Evolutionary conservation across 2,888 invertebrate species (phyloP).

Genomic region (Strigamia transsilvanica): DNA sequence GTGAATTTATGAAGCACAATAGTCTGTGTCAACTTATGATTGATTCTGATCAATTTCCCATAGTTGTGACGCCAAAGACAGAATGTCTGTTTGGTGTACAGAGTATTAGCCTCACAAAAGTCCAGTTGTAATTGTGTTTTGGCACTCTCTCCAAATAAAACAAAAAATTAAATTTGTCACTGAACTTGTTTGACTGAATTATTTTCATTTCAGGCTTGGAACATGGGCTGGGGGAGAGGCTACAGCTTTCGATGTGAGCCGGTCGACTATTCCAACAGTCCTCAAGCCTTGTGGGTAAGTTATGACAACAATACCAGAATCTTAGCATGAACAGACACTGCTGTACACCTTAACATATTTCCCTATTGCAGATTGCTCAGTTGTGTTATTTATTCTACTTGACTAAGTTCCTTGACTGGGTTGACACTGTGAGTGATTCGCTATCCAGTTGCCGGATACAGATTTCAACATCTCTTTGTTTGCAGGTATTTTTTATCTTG

Average conservation of each 20-base stretch:
- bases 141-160: too few species aligned
- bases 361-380: slow-evolving; percentile 76
- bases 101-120: too few species aligned
- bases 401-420: slow-evolving; percentile 86
- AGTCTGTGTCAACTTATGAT: too few species aligned
- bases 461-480: not conserved
- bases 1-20: too few species aligned
- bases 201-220: not conserved
- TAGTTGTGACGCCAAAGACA: too few species aligned
- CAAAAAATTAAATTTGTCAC: too few species aligned
- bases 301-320: too few species aligned
- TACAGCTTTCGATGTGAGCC: slow-evolving; percentile 89
- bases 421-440: slow-evolving; percentile 74
- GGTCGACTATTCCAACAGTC: slow-evolving; percentile 74
- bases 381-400: slow-evolving; percentile 90
- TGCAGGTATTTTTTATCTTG: slow-evolving; percentile 79
- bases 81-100: not conserved
- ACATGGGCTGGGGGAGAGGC: slow-evolving; percentile 63
- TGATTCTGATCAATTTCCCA: too few species aligned
- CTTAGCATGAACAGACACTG: too few species aligned
- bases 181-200: too few species aligned
- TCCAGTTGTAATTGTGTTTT: too few species aligned
- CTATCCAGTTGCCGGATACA: too few species aligned
- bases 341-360: not conserved
- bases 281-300: slow-evolving; percentile 77